Evolutionary conservation across 2,113 vertebrate genomes (phyloP).

Genomic region (Chlamydotis undulata): DNA sequence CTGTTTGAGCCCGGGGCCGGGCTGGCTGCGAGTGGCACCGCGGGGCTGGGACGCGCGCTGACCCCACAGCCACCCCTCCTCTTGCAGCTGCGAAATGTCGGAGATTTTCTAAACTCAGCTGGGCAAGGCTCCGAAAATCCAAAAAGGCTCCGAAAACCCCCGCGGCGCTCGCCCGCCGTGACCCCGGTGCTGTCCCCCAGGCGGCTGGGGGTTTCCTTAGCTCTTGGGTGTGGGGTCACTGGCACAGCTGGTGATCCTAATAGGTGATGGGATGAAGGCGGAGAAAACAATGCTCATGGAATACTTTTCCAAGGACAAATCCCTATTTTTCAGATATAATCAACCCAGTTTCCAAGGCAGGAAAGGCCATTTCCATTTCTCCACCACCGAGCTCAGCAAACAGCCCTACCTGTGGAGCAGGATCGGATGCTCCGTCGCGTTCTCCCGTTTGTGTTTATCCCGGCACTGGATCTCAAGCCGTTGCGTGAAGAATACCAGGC

Average conservation of each 20-base stretch:
- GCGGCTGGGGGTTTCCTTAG: too few species aligned
- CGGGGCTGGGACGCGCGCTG: background rate
- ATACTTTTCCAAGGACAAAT: background rate
- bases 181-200: too few species aligned
- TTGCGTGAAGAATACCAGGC: background rate
- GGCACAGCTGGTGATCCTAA: background rate
- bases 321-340: background rate
- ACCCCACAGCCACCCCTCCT: background rate
- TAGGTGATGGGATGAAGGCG: rapidly evolving
- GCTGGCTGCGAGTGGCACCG: background rate
- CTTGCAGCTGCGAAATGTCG: background rate
- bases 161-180: too few species aligned
- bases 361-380: background rate
- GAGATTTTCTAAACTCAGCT: background rate
- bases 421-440: background rate
- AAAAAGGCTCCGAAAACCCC: too few species aligned
- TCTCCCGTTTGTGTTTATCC: background rate
- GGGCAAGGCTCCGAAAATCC: background rate
- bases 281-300: background rate
- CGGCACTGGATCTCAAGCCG: background rate
- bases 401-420: background rate
- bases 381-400: background rate
- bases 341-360: background rate
- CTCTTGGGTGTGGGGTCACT: rapidly evolving
- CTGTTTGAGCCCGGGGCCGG: background rate